Base-by-base conservation (phyloP, 2,797 vertebrate genomes). In the Alfaro cultratus region DNA sequence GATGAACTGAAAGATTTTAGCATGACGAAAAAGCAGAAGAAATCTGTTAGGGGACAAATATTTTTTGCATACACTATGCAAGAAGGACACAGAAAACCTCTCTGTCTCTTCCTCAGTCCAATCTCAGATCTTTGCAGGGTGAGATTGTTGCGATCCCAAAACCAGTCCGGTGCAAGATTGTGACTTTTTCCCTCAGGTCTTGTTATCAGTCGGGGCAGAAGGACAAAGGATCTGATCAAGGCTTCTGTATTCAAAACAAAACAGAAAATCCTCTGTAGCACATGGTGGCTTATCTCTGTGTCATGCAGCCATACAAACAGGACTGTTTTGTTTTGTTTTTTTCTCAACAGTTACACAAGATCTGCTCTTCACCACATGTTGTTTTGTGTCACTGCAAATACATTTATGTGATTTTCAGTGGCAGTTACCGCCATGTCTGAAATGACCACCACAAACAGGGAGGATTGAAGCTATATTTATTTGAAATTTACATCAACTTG, bases 181-280 rank as follows among this genome's bases (percentile, higher is more conserved):
- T 73, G 85, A 88, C 87, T 85, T 77, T 77, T 86, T 79, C 75
- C 75, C 53, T 80, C 75, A 74, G 75, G 85, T 41, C 90, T 90
- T 89, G 80, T 87, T 83, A 85, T 74, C 80, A 80, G 43, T 78
- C 73, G 77, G 73, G 43, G 23, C 75, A 76, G 74, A 68, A 49
- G 76, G 85, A 89, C 90, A 81, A 77, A 18, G 86, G 85, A 85
- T 88, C 82, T 78, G 78, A 67, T 82, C 77, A 73, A 88, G 89
- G 86, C 84, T 73, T 88, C 83, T 91, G 89, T 93, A 73, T 92
- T 88, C 89, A 91, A 84, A 94, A 90, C 87, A 89, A 86, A 85
- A 88, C 39, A 77, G 78, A 89, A 87, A 91, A 91, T 88, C 86
- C 83, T 79, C 82, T 81, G 77, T 72, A 76, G 78, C 82, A 84